A percentile compares a stretch with the other conserved stretches of the same genome.
Evolutionary conservation across 2,888 invertebrate genomes (phyloP).

Genomic region (Cheilosia urbana): DNA sequence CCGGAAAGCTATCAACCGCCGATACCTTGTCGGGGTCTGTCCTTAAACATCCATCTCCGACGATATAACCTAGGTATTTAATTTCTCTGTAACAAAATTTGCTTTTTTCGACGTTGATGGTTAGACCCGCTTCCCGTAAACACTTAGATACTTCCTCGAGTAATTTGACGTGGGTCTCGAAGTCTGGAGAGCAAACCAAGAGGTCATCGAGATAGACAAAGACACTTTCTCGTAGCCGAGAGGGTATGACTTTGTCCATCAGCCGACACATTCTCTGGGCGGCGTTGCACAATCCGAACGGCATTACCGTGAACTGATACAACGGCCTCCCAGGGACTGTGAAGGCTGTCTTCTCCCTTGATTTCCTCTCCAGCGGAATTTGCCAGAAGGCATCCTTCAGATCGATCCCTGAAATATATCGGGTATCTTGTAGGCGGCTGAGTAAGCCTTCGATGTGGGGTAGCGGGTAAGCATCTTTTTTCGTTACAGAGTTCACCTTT

Average conservation of each 20-base stretch:
- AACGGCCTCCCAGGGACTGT: no score
- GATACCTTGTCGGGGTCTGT: neutral
- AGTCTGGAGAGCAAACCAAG: constrained; percentile 2
- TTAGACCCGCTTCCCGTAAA: neutral
- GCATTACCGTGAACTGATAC: neutral
- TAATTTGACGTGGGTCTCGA: neutral
- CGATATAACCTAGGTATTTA: constrained; percentile 6
- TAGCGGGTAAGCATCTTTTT: constrained; percentile 2
- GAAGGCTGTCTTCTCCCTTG: no score
- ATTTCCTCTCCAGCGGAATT: neutral
- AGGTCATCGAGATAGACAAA: constrained; percentile 24
- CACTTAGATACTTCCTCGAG: neutral
- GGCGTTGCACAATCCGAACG: constrained; percentile 1
- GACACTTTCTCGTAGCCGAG: constrained; percentile 10
- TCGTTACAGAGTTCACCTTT: neutral
- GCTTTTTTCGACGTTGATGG: neutral
- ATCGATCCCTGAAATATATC: neutral
- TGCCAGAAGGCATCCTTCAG: neutral
- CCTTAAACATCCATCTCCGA: constrained; percentile 3
- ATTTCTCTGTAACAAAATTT: constrained; percentile 9
- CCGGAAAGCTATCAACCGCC: neutral
- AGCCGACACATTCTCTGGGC: constrained; percentile 32
- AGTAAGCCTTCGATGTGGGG: neutral
- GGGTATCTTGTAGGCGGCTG: neutral
- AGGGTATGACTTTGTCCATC: constrained; percentile 40